Percentiles rank a stretch among this genome's conserved stretches.
phyloP scores from a whole-genome alignment of 64 coral and sea anemone genomes.

The Stichodactyla mertensii region DNA sequence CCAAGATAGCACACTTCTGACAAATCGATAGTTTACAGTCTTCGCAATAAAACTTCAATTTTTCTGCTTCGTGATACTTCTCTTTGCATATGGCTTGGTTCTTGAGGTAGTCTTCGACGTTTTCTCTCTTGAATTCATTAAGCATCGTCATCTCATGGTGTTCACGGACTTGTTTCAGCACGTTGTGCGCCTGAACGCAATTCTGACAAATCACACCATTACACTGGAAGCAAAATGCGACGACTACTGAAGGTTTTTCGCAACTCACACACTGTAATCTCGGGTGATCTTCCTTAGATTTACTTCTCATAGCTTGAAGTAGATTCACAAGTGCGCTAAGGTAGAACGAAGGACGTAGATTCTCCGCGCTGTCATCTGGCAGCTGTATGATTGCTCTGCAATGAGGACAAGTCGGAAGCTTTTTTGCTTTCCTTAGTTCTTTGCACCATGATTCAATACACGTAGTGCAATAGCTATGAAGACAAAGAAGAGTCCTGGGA shows the following conservation, averaged over 20 bases:
- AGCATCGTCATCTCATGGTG: neutral
- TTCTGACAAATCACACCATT: neutral
- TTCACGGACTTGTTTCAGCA: neutral
- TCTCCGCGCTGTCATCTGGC: neutral
- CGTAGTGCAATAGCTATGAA: constrained; percentile 1
- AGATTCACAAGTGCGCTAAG: neutral
- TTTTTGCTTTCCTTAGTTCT: neutral
- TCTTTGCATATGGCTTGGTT: constrained; percentile 21
- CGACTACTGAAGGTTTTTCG: neutral
- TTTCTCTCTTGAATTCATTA: constrained; percentile 22
- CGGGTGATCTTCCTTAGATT: neutral
- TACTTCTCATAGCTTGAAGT: constrained; percentile 3
- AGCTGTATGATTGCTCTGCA: neutral
- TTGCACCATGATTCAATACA: neutral
- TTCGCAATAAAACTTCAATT: constrained; percentile 25
- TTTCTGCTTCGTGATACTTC: constrained; percentile 29
- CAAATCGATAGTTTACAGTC: constrained; percentile 24
- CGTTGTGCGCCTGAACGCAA: neutral
- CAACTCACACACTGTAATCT: neutral
- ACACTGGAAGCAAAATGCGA: constrained; percentile 6
- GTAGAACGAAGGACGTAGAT: constrained; percentile 5
- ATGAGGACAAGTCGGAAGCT: neutral
- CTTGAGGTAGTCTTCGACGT: constrained; percentile 19
- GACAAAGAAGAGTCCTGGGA: neutral
- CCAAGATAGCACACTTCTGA: constrained; percentile 3